Evolutionary conservation across 2,797 vertebrate species (phyloP).

Genomic region (Thaleichthys pacificus): DNA sequence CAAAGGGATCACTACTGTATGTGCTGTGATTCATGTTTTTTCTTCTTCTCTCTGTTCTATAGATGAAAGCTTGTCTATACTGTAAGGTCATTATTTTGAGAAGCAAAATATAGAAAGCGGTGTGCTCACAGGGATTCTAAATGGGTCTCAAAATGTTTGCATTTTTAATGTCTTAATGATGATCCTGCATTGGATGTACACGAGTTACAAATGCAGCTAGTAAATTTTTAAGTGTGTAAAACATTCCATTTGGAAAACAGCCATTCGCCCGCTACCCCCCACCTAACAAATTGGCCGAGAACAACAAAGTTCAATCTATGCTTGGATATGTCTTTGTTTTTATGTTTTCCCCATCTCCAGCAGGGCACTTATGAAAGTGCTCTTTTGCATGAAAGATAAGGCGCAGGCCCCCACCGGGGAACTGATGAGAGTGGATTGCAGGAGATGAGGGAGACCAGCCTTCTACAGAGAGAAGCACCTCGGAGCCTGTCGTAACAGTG

Average conservation of each 20-base stretch:
- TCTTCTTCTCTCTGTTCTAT: slow-evolving; percentile 40
- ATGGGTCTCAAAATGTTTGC: slow-evolving; percentile 70
- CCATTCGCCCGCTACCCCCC: slow-evolving; percentile 66
- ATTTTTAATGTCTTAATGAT: slow-evolving; percentile 81
- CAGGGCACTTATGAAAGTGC: slow-evolving; percentile 70
- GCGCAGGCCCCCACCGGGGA: slow-evolving; percentile 54
- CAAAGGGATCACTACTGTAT: not conserved
- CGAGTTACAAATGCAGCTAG: slow-evolving; percentile 67
- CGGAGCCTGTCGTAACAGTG: slow-evolving; percentile 73
- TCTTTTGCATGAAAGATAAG: slow-evolving; percentile 73
- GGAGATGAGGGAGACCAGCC: slow-evolving; percentile 68
- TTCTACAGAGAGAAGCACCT: slow-evolving; percentile 71
- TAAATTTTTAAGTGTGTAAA: slow-evolving; percentile 73
- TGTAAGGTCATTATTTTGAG: slow-evolving; percentile 63
- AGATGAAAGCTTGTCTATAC: slow-evolving; percentile 41
- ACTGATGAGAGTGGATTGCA: slow-evolving; percentile 64
- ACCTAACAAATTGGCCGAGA: slow-evolving; percentile 71
- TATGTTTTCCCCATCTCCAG: slow-evolving; percentile 52
- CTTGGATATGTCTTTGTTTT: slow-evolving; percentile 74
- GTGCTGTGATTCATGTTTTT: slow-evolving; percentile 59
- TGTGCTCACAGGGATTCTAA: slow-evolving; percentile 59
- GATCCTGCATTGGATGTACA: slow-evolving; percentile 69
- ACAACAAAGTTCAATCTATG: slow-evolving; percentile 79
- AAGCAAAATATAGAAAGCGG: slow-evolving; percentile 52
- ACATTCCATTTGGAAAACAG: slow-evolving; percentile 65